These are phyloP conservation scores for Exocentrus adspersus DNA, from an alignment of 2,888 invertebrate genomes.

Conservation along the genomic window DNA sequence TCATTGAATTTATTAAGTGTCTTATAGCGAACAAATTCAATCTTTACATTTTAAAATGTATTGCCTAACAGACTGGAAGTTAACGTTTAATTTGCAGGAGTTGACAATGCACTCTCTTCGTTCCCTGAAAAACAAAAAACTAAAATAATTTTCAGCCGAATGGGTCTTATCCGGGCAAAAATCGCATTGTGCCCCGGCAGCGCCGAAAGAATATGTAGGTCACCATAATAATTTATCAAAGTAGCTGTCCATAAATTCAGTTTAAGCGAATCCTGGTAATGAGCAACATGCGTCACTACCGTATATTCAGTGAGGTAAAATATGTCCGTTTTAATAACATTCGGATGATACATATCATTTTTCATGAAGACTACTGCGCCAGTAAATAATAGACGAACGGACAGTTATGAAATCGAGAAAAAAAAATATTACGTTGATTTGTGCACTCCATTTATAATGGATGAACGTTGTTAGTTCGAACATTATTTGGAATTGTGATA, in stretches of 20 bases:
- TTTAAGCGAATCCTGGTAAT: neutral
- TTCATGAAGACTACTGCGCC: neutral
- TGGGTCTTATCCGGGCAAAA: neutral
- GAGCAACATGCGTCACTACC: neutral
- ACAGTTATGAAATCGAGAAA: neutral
- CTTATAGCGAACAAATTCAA: too few species aligned
- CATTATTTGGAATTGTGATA: neutral
- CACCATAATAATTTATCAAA: neutral
- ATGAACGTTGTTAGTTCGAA: neutral
- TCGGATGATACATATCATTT: conserved; percentile 3
- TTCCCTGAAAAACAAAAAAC: too few species aligned
- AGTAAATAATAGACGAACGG: conserved; percentile 1
- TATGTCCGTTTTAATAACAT: neutral
- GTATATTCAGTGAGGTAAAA: conserved; percentile 3
- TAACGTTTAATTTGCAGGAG: too few species aligned
- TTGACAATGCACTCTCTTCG: too few species aligned
- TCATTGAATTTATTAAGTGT: too few species aligned
- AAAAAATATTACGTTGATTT: neutral
- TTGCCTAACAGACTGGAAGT: too few species aligned
- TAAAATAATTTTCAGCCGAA: too few species aligned
- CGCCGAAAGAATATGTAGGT: neutral
- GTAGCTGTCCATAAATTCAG: conserved; percentile 1
- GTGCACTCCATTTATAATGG: neutral
- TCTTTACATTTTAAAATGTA: too few species aligned
- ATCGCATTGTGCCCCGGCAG: neutral